Conservation (phyloP, 1,140 invertebrate species). For the Saccostrea cuccullata region DNA sequence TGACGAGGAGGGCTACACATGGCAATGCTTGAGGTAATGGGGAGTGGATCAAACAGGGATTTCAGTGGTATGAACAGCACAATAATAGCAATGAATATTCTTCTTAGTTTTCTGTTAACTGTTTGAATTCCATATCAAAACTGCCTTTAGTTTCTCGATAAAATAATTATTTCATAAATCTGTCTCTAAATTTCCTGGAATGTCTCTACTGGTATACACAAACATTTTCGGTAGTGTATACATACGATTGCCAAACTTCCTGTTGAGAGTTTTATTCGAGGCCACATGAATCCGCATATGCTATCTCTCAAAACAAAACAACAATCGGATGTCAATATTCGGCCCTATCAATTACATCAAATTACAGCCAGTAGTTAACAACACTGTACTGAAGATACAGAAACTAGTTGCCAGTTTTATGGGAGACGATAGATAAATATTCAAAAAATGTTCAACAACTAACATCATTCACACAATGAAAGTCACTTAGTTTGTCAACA, state of each 20-base stretch:
- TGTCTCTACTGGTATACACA: neutral
- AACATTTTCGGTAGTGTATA: neutral
- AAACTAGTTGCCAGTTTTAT: neutral
- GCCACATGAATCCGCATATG: slow-evolving; percentile 4
- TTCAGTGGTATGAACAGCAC: slow-evolving; percentile 14
- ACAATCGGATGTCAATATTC: neutral
- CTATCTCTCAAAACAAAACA: slow-evolving; percentile 28
- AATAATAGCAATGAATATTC: neutral
- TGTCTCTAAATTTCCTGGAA: neutral
- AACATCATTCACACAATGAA: slow-evolving; percentile 35
- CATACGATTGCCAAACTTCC: neutral
- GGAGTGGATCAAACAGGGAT: slow-evolving; percentile 28
- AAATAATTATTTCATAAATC: neutral
- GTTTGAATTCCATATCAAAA: neutral
- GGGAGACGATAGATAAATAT: slow-evolving; percentile 26
- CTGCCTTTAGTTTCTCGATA: slow-evolving; percentile 2
- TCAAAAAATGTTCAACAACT: neutral
- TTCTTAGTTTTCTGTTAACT: neutral
- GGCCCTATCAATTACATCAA: neutral
- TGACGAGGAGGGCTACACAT: neutral
- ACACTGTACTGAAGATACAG: neutral
- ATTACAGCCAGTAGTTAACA: neutral
- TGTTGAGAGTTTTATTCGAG: neutral
- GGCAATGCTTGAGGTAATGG: slow-evolving; percentile 32
- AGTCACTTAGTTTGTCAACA: slow-evolving; percentile 31